Evolutionary conservation across 2,888 invertebrate species (phyloP), one percentile per base, ranked within the genome.

Genomic region (Idaea biselata): DNA sequence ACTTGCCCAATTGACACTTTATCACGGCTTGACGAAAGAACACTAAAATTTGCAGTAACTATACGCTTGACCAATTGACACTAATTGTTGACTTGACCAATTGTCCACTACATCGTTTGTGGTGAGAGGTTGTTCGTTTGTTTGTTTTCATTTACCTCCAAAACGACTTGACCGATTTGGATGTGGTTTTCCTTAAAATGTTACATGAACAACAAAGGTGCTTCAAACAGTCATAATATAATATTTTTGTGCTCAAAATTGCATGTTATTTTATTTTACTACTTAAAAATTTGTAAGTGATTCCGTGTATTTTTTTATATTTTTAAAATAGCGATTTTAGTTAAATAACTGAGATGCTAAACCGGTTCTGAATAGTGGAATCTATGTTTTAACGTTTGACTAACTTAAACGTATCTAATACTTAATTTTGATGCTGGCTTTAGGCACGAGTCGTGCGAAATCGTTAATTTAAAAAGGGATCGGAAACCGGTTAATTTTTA

Each of bases 211-310:
- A 61, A 64, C 65, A 68, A 66, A 68, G 71, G 67, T 25, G 25
- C 25, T 25, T 68, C 71, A 69, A 63, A n/a, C 55, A 60, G 55
- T 60, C 61, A 56, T 62, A n/a, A n/a, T n/a, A n/a, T 63, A 11
- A 33, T 11, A 33, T 33, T 33, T 63, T 58, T 63, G 71, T 69
- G 71, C 69, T 69, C 68, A 67, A 68, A 69, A 31, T 33, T 1
- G 33, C n/a, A 60, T 17, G 18, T 54, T 58, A 62, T 56, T 17
- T 55, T 11, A 44, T 64, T 57, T 33, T 16, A 18, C 16, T 60
- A 44, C n/a, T 44, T 60, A 33, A 57, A 53, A 58, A 31, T 4
- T 16, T 58, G 8, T 5, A 18, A 18, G 18, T 25, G n/a, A 5
- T 32, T 58, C n/a, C 4, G 17, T 54, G 25, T 14, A 17, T 53